phyloP scores from a whole-genome alignment of 2,888 invertebrate species.

The Lithophane socia region DNA sequence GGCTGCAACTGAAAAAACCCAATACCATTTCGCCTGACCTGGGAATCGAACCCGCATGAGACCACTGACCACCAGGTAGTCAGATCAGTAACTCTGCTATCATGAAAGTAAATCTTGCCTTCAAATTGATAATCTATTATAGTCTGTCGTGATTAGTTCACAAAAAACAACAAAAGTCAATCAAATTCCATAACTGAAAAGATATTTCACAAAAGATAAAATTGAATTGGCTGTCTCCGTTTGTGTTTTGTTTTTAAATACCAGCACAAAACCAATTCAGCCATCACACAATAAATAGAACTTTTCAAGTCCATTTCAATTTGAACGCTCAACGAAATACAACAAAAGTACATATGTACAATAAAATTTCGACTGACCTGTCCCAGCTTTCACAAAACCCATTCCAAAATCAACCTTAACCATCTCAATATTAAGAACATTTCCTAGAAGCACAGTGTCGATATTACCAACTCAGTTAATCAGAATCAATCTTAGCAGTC shows the following conservation, averaged over 20 bases:
- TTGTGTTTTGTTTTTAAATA: neutral
- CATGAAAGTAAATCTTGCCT: too few species aligned
- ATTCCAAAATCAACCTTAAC: neutral
- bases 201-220: neutral
- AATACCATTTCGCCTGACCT: too few species aligned
- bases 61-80: too few species aligned
- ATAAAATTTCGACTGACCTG: neutral
- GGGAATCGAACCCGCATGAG: too few species aligned
- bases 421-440: neutral
- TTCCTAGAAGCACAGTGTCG: constrained; percentile 87
- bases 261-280: neutral
- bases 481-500: constrained; percentile 1
- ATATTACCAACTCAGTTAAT: too few species aligned
- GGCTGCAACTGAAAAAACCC: too few species aligned
- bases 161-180: neutral
- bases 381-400: neutral
- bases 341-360: neutral
- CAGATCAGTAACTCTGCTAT: too few species aligned
- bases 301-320: constrained; percentile 16
- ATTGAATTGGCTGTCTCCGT: neutral
- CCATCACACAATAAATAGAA: neutral
- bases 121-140: too few species aligned
- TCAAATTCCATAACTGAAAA: neutral
- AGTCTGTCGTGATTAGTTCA: neutral
- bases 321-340: neutral